phyloP scores from a whole-genome alignment of 2,888 invertebrate genomes.

The Adela reaumurella region DNA sequence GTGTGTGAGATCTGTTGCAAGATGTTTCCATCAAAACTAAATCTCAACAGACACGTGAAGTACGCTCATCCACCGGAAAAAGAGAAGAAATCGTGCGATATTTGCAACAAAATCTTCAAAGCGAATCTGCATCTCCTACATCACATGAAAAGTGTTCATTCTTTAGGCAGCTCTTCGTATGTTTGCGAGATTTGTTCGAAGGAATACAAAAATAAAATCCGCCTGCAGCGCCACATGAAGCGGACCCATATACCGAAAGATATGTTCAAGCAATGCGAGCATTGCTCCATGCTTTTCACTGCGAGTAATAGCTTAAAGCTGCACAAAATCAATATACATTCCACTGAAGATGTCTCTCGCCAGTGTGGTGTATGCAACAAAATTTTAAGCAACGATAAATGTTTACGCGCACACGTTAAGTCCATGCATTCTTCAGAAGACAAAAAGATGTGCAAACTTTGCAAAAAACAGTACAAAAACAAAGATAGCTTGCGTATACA shows the following conservation, averaged over 20 bases:
- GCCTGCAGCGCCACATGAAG: neutral
- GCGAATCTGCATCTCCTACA: neutral
- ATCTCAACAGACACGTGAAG: neutral
- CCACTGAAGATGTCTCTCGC: neutral
- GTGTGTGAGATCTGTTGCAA: neutral
- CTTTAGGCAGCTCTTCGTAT: neutral
- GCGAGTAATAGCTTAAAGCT: neutral
- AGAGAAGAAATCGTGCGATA: neutral
- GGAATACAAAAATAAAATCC: neutral
- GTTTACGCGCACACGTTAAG: neutral
- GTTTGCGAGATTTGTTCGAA: neutral
- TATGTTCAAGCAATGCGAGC: neutral
- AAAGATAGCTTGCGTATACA: neutral
- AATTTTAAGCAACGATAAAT: neutral
- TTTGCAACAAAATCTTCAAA: neutral
- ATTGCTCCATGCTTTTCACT: neutral
- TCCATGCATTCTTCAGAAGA: neutral
- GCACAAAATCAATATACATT: neutral
- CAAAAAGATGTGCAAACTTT: neutral
- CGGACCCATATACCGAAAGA: neutral
- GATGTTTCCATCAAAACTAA: neutral
- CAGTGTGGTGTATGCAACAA: neutral
- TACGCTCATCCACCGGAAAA: neutral
- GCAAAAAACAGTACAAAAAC: neutral
- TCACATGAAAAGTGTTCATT: neutral